These are phyloP conservation scores for Euura lappo DNA, from an alignment of 1,140 invertebrate genomes.

Conservation along the genomic window DNA sequence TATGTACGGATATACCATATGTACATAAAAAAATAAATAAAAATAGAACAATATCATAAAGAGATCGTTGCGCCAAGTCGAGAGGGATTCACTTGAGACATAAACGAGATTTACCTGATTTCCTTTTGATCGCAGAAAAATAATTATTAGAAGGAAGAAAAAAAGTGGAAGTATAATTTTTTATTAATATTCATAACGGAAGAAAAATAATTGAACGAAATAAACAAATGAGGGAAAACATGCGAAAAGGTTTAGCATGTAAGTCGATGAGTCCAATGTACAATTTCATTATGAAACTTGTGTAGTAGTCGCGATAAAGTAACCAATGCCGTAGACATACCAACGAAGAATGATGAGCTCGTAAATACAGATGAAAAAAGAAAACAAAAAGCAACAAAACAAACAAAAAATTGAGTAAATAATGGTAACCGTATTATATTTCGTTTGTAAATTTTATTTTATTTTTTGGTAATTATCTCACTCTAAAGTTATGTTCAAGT, in stretches of 20 bases:
- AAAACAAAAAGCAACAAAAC: conserved; percentile 28
- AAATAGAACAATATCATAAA: background rate
- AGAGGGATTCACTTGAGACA: conserved; percentile 24
- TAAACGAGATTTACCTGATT: conserved; percentile 36
- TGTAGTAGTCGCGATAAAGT: conserved; percentile 1
- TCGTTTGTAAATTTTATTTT: conserved; percentile 41
- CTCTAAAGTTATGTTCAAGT: conserved; percentile 41
- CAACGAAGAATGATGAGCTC: conserved; percentile 13
- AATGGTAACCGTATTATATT: conserved; percentile 36
- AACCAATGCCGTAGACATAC: conserved; percentile 16
- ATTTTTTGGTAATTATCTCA: conserved; percentile 40
- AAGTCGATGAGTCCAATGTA: conserved; percentile 25
- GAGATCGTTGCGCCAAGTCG: conserved; percentile 37
- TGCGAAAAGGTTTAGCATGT: conserved; percentile 37
- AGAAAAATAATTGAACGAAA: too few species aligned
- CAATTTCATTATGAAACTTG: background rate
- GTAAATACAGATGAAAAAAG: conserved; percentile 19
- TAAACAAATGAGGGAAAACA: conserved; percentile 29
- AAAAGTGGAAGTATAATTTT: conserved; percentile 37
- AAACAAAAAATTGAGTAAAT: conserved; percentile 27
- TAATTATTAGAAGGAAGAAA: too few species aligned
- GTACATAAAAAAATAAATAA: too few species aligned
- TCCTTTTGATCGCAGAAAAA: conserved; percentile 39
- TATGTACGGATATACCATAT: conserved; percentile 1
- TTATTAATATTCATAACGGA: conserved; percentile 5